Conservation (phyloP, 2,888 invertebrate genomes). For the Noctua comes region DNA sequence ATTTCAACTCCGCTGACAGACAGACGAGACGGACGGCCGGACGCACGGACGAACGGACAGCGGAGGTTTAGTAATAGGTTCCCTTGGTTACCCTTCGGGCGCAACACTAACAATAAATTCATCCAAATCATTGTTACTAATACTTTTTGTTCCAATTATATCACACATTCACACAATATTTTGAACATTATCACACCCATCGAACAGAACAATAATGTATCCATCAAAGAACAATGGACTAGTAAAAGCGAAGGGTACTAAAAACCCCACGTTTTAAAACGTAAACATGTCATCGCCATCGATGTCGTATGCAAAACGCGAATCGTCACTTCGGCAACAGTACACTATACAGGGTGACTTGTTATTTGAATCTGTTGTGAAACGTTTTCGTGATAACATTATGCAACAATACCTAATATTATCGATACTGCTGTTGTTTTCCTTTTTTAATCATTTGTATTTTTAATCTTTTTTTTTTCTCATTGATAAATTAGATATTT, state of each 20-base stretch:
- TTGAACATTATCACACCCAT: conserved; percentile 6
- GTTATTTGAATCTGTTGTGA: neutral
- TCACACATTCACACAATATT: neutral
- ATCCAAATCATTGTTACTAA: neutral
- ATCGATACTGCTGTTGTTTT: too few species aligned
- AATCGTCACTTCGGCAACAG: conserved; percentile 43
- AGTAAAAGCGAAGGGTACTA: conserved; percentile 21
- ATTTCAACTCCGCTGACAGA: too few species aligned
- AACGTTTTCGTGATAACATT: fast-evolving
- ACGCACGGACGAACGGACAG: too few species aligned
- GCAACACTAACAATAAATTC: neutral
- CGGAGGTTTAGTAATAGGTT: too few species aligned
- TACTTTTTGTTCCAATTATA: neutral
- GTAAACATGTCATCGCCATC: conserved; percentile 56
- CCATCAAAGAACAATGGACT: conserved; percentile 36
- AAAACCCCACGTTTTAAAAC: conserved; percentile 42
- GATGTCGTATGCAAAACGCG: conserved; percentile 37
- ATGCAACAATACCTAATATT: too few species aligned
- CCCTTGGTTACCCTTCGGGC: too few species aligned
- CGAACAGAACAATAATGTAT: conserved; percentile 21
- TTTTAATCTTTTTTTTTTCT: too few species aligned
- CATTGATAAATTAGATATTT: too few species aligned
- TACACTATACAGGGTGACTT: conserved; percentile 21
- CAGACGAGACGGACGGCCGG: too few species aligned
- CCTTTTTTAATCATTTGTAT: too few species aligned